Percentiles rank a stretch among this genome's conserved stretches.
Evolutionary conservation across 2,113 vertebrate genomes (phyloP).

Genomic region (Lonchura striata): DNA sequence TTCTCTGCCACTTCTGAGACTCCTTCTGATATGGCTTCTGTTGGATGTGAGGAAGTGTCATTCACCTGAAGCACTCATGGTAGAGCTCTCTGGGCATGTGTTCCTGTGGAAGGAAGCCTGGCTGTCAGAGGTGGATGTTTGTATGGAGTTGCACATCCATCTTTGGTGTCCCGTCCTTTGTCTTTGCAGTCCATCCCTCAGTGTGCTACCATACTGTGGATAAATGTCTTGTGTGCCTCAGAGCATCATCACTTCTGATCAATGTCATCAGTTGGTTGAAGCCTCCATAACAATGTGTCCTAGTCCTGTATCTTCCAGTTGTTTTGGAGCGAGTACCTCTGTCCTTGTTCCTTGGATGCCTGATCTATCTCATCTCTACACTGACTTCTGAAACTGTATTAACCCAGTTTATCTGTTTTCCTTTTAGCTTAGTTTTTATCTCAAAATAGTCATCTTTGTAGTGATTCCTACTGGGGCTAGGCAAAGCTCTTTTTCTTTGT

Average conservation of each 20-base stretch:
- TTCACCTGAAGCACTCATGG: background rate
- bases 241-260: background rate
- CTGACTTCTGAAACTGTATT: slow-evolving; percentile 19
- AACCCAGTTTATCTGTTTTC: background rate
- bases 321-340: background rate
- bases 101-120: background rate
- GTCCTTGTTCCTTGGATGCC: background rate
- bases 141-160: accelerated
- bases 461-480: background rate
- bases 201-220: background rate
- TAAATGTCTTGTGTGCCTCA: background rate
- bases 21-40: background rate
- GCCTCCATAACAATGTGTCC: background rate
- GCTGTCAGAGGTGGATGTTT: background rate
- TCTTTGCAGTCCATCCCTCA: background rate
- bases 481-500: background rate
- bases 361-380: background rate
- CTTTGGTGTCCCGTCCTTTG: background rate
- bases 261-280: background rate
- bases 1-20: background rate
- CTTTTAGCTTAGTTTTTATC: background rate
- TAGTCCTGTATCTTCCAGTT: background rate
- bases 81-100: background rate
- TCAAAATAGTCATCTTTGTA: background rate
- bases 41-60: background rate